Evolutionary conservation across 2,888 invertebrate species (phyloP), one percentile per base, ranked within the genome.

Genomic region (Hymenopus coronatus): DNA sequence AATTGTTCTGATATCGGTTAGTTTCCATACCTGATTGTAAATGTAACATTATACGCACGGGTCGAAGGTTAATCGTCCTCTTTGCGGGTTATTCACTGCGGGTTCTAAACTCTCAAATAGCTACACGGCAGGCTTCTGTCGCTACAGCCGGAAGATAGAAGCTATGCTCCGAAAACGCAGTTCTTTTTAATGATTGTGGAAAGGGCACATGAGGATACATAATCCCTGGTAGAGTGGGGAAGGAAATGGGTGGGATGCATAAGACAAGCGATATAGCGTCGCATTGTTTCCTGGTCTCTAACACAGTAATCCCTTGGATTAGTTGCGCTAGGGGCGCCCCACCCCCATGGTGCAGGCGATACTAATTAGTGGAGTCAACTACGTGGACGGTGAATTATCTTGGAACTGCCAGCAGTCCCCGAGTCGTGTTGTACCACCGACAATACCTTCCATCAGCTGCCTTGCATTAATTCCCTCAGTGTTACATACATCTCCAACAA

Each of bases 341-440:
- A 0, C 54, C 54, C 30, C n/a, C n/a, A 9, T 33, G 28, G n/a
- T 25, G 20, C 33, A 84, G 40, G 84, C 84, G 84, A 84, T 33
- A 84, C 84, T 84, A 84, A 84, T 84, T 84, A 84, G 84, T 33
- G 30, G 84, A 84, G 84, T 33, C 84, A 84, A 30, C 33, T 84
- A 40, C 33, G 40, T 33, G 84, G 84, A 84, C 84, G 40, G 15
- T 84, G 84, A 84, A 84, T 84, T 84, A 84, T 84, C 84, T 84
- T n/a, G 33, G 12, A n/a, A 8, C 84, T 33, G n/a, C 25, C 84
- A 84, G 84, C 84, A 12, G n/a, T n/a, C 30, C 33, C 30, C 15
- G 15, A 54, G 54, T 25, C 54, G 25, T 70, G 54, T 70, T 70
- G 54, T 70, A 25, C 25, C 6, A 6, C 20, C 54, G 54, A 70